These are phyloP conservation scores for Siniperca scherzeri DNA, from an alignment of 2,797 vertebrate species.

Conservation along the genomic window DNA sequence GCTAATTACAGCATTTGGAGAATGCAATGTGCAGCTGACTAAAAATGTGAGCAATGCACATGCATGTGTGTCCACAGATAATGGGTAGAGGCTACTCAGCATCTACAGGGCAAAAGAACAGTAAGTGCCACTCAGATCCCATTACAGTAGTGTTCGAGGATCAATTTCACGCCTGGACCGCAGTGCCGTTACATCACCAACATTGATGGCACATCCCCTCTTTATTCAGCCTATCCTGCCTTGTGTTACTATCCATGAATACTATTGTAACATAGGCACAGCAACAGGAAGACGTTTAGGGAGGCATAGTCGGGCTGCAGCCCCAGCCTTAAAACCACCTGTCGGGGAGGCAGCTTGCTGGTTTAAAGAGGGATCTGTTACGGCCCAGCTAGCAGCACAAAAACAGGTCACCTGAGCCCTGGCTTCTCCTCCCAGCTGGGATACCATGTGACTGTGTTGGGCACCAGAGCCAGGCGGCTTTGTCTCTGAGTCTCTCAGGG, in stretches of 20 bases:
- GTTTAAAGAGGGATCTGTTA: constrained; percentile 79
- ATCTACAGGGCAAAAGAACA: constrained; percentile 50
- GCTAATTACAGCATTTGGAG: constrained; percentile 60
- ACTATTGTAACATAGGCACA: constrained; percentile 34
- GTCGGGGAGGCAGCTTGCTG: constrained; percentile 68
- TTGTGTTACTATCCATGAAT: constrained; percentile 24
- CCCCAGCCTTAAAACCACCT: constrained; percentile 70
- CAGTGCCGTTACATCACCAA: constrained; percentile 73
- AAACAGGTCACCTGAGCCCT: constrained; percentile 85
- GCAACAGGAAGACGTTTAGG: constrained; percentile 54
- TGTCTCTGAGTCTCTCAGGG: constrained; percentile 68
- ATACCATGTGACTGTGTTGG: constrained; percentile 72
- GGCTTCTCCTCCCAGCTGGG: constrained; percentile 75
- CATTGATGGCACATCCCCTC: constrained; percentile 46
- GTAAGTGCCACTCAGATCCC: constrained; percentile 62
- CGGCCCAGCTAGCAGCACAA: constrained; percentile 77
- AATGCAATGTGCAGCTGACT: constrained; percentile 46
- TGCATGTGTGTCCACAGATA: constrained; percentile 20
- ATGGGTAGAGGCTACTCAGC: constrained; percentile 23
- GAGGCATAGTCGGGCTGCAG: constrained; percentile 43
- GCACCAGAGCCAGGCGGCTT: constrained; percentile 61
- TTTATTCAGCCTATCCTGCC: constrained; percentile 36
- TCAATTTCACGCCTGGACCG: constrained; percentile 71
- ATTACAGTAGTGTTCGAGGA: constrained; percentile 65
- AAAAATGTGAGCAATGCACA: constrained; percentile 48